phyloP scores from a whole-genome alignment of 1,140 invertebrate genomes.

The Oedothorax gibbosus region DNA sequence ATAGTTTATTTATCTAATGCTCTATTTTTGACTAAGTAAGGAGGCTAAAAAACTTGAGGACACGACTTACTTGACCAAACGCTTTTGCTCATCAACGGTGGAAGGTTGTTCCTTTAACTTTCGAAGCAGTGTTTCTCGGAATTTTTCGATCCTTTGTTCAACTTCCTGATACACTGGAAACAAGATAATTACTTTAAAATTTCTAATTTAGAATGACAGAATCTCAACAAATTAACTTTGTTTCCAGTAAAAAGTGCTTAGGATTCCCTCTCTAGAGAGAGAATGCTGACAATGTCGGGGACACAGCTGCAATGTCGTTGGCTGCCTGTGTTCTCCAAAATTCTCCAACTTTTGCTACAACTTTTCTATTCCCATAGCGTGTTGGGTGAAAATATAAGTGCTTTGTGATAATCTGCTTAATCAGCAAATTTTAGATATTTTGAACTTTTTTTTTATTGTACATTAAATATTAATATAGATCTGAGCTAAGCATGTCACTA shows the following conservation, averaged over 20 bases:
- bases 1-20: no score
- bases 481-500: no score
- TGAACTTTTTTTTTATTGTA: no score
- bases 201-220: neutral
- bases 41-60: neutral
- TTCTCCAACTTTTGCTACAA: no score
- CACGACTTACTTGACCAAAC: conserved; percentile 80
- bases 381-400: no score
- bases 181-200: neutral
- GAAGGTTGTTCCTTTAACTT: conserved; percentile 88
- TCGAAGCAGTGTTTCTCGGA: conserved; percentile 83
- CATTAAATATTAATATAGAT: no score
- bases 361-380: no score
- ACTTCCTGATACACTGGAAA: conserved; percentile 84
- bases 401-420: no score
- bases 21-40: neutral
- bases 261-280: neutral
- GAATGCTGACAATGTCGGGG: no score
- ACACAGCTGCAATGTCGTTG: no score
- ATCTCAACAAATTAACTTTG: neutral
- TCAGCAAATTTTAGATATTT: no score
- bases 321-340: no score
- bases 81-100: conserved; percentile 93
- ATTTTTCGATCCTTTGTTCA: conserved; percentile 84
- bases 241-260: neutral